Evolutionary conservation across 2,113 vertebrate species (phyloP), one percentile per base, ranked within the genome.

Genomic region (Aplodontia rufa): DNA sequence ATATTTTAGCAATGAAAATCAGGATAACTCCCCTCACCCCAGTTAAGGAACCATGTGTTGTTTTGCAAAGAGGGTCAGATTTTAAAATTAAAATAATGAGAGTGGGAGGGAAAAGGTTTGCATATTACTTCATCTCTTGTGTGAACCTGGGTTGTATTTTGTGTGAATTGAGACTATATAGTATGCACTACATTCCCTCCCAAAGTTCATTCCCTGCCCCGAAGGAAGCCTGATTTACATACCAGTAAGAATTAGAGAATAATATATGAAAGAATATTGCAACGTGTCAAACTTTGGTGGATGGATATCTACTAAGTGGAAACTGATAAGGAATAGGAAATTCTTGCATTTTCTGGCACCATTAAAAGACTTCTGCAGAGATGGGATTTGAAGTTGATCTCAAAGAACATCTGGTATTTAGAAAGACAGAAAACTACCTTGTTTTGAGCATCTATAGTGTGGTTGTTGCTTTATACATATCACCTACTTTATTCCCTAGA

Each of bases 11-110:
- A 84, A 58, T 53, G 13, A n/a, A 94, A 92, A 87, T 83, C 83
- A 87, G 93, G 79, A 92, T 93, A 66, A 53, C 68, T 96, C 64
- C 37, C 74, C 45, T 94, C 74, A 91, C 55, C 79, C 68, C 79
- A 95, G 32, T 95, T 96, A 76, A 92, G 78, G 49, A 85, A 32
- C 5, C 35, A 16, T 49, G 42, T 68, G 20, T 87, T 90, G 28
- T 89, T 95, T 93, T 91, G 42, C 64, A 87, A 91, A 75, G 64
- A 75, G 32, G 55, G 32, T 79, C 69, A 51, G 55, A 75, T 42
- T 92, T 79, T 20, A 84, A 74, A 94, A 90, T 30, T 80, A 72
- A 93, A 95, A 87, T 32, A 60, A 17, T 32, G 30, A 69, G 49
- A 89, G 60, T 35, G 24, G 14, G 20, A 87, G 74, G 26, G 53